Evolutionary conservation across 2,888 invertebrate species (phyloP), one percentile per base, ranked within the genome.

Genomic region (Trissolcus japonicus): DNA sequence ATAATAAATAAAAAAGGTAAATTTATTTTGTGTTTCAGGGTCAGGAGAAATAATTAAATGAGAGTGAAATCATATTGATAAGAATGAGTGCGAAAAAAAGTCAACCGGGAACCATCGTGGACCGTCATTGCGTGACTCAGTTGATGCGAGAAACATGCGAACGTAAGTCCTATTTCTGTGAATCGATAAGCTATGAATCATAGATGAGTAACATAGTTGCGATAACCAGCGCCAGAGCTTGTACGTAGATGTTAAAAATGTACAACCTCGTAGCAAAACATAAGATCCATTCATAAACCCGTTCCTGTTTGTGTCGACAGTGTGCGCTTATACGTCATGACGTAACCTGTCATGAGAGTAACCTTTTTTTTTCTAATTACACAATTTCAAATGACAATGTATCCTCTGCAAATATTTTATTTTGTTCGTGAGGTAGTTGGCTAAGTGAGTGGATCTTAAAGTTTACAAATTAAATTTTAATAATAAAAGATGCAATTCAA

Each of bases 171-270:
- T 48, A 50, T 65, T 48, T 55, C 50, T 48, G 56, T 19, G 50
- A 65, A 65, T 46, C 25, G 21, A 63, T 63, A 35, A 46, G 46
- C 19, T 4, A 56, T 65, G 65, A 65, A 65, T 65, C 65, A 65
- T 40, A 50, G 14, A 56, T 25, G 56, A 59, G 35, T 55, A 55
- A 55, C 16, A 35, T 48, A 48, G 29, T 14, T 14, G 25, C 48
- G 16, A 59, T 48, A 43, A 48, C 13, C 40, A 41, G 11, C 25
- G 29, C 29, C n/a, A 14, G 11, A 50, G 48, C 1, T 9, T 25
- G 35, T 29, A 50, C 16, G 29, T 50, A 17, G 4, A 50, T 29
- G 46, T 48, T 50, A 50, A 60, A 60, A 60, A 60, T 56, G 3
- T 56, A 56, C 19, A 16, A 56, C 2, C 17, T 4, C 29, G 29